Evolutionary conservation across 2,113 vertebrate genomes (phyloP).

Genomic region (Tonatia bakeri): DNA sequence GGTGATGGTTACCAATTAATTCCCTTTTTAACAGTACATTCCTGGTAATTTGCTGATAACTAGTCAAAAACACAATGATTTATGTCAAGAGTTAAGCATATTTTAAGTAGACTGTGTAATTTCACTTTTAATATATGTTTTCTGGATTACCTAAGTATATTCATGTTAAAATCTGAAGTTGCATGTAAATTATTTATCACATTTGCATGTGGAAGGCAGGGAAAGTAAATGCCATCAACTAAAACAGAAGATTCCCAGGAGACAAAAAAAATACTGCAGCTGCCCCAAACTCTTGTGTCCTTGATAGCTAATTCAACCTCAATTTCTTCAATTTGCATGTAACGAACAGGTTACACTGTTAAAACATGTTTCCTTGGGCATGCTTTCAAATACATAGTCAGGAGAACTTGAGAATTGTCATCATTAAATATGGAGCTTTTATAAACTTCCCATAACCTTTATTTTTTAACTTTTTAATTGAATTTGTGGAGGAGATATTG

Average conservation of each 20-base stretch:
- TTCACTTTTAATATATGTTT: background rate
- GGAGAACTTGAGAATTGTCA: background rate
- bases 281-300: background rate
- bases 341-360: background rate
- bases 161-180: conserved; percentile 13
- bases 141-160: background rate
- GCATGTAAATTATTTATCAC: background rate
- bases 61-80: background rate
- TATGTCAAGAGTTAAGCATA: background rate
- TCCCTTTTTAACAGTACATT: background rate
- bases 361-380: background rate
- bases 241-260: background rate
- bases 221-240: background rate
- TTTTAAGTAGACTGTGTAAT: background rate
- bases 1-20: background rate
- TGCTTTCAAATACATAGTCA: background rate
- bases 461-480: background rate
- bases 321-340: background rate
- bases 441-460: background rate
- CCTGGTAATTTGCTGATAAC: background rate
- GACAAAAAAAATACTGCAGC: background rate
- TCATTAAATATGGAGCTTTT: background rate
- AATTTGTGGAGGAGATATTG: background rate
- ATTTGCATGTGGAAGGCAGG: background rate
- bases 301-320: background rate